phyloP scores from a whole-genome alignment of 2,797 vertebrate species.

The Decapterus maruadsi region DNA sequence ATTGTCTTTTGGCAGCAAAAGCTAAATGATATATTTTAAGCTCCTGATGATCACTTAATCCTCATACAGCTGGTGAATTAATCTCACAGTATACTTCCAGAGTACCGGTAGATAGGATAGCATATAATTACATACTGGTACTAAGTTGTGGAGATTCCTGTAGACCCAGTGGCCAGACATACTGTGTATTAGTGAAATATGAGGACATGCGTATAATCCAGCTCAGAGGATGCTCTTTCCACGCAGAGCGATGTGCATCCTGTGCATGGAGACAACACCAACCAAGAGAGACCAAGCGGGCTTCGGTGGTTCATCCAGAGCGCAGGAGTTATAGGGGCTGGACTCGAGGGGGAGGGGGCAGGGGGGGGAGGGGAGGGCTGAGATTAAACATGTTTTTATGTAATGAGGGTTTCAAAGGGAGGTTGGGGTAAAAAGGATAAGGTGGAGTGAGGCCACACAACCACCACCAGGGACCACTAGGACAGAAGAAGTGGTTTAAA shows the following conservation, averaged over 20 bases:
- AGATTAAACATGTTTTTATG: constrained; percentile 82
- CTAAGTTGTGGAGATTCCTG: constrained; percentile 74
- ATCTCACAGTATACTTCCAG: constrained; percentile 77
- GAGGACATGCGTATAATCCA: constrained; percentile 75
- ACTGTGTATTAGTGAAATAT: constrained; percentile 74
- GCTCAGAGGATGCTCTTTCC: constrained; percentile 74
- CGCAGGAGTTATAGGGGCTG: constrained; percentile 55
- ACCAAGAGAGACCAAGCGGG: constrained; percentile 21
- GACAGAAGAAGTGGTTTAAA: constrained; percentile 31
- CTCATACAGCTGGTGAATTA: constrained; percentile 77
- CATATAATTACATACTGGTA: constrained; percentile 76
- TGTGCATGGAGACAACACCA: constrained; percentile 54
- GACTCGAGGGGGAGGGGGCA: constrained; percentile 59
- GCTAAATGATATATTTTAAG: constrained; percentile 79
- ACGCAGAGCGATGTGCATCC: constrained; percentile 45
- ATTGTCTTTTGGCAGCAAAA: constrained; percentile 74
- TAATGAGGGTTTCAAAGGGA: constrained; percentile 76
- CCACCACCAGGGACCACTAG: not conserved
- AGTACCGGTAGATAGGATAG: constrained; percentile 66
- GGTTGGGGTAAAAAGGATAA: constrained; percentile 51
- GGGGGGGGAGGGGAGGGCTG: constrained; percentile 9
- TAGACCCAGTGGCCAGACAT: constrained; percentile 54
- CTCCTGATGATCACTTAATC: constrained; percentile 80
- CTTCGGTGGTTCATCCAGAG: constrained; percentile 62
- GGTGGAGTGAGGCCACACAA: constrained; percentile 51